Evolutionary conservation across 2,113 vertebrate species (phyloP).

Genomic region (Bubo scandiacus): DNA sequence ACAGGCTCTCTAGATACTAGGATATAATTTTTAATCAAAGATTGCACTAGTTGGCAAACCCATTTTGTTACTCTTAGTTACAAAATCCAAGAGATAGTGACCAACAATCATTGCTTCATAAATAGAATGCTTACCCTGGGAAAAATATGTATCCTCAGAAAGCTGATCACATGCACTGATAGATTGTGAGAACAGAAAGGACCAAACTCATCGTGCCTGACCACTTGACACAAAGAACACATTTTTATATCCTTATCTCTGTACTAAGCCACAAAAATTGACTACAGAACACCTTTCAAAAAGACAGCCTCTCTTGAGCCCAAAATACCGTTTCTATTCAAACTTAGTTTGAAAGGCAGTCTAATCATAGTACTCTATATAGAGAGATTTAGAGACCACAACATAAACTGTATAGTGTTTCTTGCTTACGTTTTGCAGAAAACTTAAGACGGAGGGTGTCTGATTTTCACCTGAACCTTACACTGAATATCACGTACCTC

Average conservation of each 20-base stretch:
- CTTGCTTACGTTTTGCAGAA: not conserved
- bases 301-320: not conserved
- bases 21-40: not conserved
- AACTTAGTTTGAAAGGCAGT: not conserved
- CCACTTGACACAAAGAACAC: not conserved
- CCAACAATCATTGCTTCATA: not conserved
- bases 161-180: not conserved
- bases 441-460: not conserved
- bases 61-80: not conserved
- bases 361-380: not conserved
- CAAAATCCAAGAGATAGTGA: not conserved
- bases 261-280: not conserved
- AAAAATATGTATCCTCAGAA: not conserved
- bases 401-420: not conserved
- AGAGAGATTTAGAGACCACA: not conserved
- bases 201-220: not conserved
- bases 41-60: not conserved
- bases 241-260: not conserved
- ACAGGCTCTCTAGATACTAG: not conserved
- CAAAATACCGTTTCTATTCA: not conserved
- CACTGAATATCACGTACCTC: not conserved
- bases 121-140: not conserved
- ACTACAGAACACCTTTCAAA: not conserved
- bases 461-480: not conserved
- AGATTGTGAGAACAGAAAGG: not conserved